phyloP scores from a whole-genome alignment of 64 coral and sea anemone genomes.

The Trachythela sp. region DNA sequence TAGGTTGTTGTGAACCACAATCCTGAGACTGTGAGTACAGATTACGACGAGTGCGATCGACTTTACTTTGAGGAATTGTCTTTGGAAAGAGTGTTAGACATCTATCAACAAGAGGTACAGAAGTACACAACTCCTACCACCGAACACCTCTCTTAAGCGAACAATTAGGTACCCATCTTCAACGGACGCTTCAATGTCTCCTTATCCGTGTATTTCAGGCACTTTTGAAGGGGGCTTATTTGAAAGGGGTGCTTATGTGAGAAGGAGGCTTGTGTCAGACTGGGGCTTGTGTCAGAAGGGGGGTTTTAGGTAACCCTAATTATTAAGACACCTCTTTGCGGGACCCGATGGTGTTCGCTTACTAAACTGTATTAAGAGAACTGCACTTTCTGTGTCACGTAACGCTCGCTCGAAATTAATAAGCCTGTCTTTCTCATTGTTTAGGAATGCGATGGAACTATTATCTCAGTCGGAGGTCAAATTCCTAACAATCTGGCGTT shows the following conservation, averaged over 20 bases:
- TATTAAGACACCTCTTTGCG: no score
- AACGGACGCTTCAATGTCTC: no score
- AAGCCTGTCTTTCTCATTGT: not conserved
- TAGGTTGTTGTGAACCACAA: constrained; percentile 97
- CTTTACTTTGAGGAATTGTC: constrained; percentile 99
- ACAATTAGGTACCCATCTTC: no score
- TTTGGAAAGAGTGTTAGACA: constrained; percentile 89
- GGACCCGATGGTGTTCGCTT: no score
- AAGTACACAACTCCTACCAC: not conserved
- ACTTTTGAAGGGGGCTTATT: no score
- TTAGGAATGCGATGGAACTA: constrained; percentile 64
- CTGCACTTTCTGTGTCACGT: no score
- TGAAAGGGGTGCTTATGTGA: no score
- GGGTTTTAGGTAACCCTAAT: no score
- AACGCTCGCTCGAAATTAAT: not conserved
- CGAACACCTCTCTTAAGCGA: not conserved
- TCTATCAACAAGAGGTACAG: constrained; percentile 86
- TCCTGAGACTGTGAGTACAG: constrained; percentile 97
- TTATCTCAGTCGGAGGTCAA: constrained; percentile 91
- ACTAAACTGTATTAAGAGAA: no score
- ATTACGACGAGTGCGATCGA: constrained; percentile 96
- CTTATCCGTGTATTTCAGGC: no score
- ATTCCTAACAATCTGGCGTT: constrained; percentile 94
- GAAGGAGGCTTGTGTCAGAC: no score
- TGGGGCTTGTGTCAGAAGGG: no score